Percentiles rank a stretch among this genome's conserved stretches.
Conservation (phyloP, 2,888 invertebrate species). For the Melieria picta region DNA sequence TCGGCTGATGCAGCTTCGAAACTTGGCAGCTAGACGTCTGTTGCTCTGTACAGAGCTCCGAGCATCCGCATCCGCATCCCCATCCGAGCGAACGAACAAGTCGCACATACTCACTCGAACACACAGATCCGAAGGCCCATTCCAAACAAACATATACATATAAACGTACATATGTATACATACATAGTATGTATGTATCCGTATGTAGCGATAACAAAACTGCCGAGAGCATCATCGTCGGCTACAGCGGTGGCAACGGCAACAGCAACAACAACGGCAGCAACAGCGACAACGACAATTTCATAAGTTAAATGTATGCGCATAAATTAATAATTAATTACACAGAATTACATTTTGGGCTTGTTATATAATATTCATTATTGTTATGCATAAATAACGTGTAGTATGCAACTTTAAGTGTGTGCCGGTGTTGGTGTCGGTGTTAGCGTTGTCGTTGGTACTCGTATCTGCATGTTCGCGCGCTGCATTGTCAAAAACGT, state of each 20-base stretch:
- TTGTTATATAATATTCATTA: slow-evolving; percentile 64
- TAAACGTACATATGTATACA: neutral
- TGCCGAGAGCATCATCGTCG: neutral
- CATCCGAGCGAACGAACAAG: neutral
- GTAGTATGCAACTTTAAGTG: slow-evolving; percentile 27
- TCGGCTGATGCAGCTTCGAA: too few relatives aligned
- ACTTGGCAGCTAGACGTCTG: too few relatives aligned
- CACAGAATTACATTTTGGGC: slow-evolving; percentile 63
- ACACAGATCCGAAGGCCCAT: neutral
- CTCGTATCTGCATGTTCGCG: slow-evolving; percentile 50
- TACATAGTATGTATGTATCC: neutral
- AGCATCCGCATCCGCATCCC: slow-evolving; percentile 21
- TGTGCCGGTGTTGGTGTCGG: slow-evolving; percentile 31
- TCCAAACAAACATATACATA: neutral
- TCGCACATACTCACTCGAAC: neutral
- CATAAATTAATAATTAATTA: slow-evolving; percentile 65
- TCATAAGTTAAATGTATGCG: slow-evolving; percentile 60
- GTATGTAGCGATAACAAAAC: neutral
- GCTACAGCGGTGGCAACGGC: slow-evolving; percentile 6
- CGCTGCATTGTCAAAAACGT: too few relatives aligned
- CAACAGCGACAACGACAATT: slow-evolving; percentile 46
- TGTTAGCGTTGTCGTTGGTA: slow-evolving; percentile 33
- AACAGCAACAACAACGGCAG: slow-evolving; percentile 19
- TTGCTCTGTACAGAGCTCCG: neutral
- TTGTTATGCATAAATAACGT: slow-evolving; percentile 64